Evolutionary conservation across 2,797 vertebrate genomes (phyloP).

Genomic region (Florisuga fusca): DNA sequence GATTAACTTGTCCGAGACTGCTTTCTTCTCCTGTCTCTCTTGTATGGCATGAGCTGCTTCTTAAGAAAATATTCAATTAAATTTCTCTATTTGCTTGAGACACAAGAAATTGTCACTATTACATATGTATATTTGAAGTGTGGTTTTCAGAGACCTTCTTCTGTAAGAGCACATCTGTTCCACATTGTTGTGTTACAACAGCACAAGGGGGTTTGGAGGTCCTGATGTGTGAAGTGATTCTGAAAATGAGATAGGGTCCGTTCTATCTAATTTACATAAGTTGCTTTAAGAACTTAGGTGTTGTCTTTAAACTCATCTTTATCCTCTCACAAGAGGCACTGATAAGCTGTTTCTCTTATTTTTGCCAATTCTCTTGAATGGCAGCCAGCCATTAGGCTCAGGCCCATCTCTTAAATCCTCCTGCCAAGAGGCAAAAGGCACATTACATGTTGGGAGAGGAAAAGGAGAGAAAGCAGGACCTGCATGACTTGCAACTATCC

Average conservation of each 20-base stretch:
- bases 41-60: not conserved
- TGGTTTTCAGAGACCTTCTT: not conserved
- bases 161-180: too few relatives aligned
- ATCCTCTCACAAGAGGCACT: not conserved
- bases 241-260: not conserved
- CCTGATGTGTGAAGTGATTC: not conserved
- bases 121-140: not conserved
- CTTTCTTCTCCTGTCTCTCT: not conserved
- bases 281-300: not conserved
- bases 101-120: not conserved
- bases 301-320: not conserved
- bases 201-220: not conserved
- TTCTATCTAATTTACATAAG: not conserved
- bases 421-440: not conserved
- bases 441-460: not conserved
- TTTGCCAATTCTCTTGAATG: not conserved
- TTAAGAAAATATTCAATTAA: not conserved
- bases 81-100: not conserved
- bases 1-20: not conserved
- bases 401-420: not conserved
- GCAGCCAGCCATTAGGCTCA: not conserved
- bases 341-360: not conserved
- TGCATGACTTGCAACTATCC: not conserved
- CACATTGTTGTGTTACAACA: not conserved
- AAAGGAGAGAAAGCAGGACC: not conserved